Evolutionary conservation across 2,113 vertebrate species (phyloP).

Genomic region (Colossoma macropomum): DNA sequence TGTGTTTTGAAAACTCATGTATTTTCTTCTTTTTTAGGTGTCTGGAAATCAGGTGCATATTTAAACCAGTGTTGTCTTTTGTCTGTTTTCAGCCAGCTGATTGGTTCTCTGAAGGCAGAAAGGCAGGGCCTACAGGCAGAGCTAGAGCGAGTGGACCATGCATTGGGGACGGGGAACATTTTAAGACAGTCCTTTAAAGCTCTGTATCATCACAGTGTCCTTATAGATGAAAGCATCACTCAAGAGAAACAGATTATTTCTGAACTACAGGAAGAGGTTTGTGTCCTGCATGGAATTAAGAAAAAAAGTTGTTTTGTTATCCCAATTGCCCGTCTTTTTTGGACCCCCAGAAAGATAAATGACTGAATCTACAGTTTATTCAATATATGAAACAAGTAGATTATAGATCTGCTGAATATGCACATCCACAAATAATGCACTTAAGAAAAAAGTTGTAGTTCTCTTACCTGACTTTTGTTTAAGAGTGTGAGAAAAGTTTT

Average conservation of each 20-base stretch:
- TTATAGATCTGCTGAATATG: not conserved
- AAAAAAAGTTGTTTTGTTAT: not conserved
- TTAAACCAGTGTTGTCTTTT: not conserved
- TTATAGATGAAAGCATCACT: conserved; percentile 2
- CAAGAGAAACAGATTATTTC: conserved; percentile 37
- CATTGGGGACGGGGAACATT: not conserved
- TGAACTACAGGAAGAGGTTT: conserved; percentile 38
- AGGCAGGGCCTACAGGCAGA: conserved; percentile 17
- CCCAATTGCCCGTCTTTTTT: not conserved
- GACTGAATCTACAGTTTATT: not conserved
- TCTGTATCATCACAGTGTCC: not conserved
- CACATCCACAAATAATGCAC: not conserved
- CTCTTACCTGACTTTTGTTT: too few relatives aligned
- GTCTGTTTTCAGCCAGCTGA: conserved; percentile 30
- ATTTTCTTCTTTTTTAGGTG: too few relatives aligned
- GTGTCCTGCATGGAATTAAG: not conserved
- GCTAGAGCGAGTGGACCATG: not conserved
- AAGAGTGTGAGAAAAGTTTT: too few relatives aligned
- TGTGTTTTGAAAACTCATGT: too few relatives aligned
- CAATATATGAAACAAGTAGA: not conserved
- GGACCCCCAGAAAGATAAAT: not conserved
- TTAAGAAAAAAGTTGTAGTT: not conserved
- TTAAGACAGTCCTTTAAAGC: not conserved
- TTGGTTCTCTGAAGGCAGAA: conserved; percentile 35
- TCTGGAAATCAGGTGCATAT: too few relatives aligned